Conservation (phyloP, 92 coral and sea anemone species). For the Umimayanthus kanabou region DNA sequence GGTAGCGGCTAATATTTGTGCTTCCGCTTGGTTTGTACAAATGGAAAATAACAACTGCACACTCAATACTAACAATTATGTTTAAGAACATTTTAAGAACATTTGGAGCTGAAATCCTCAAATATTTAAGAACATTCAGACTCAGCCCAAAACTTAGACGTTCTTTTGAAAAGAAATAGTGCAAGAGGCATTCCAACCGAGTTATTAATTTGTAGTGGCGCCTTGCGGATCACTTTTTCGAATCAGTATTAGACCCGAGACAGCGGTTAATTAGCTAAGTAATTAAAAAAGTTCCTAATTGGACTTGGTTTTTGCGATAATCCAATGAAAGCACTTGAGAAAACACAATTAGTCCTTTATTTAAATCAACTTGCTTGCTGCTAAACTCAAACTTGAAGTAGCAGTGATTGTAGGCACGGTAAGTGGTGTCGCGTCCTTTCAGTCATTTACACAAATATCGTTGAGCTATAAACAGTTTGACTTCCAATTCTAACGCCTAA, state of each 20-base stretch:
- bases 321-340: conserved; percentile 1
- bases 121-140: too few relatives aligned
- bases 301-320: conserved; percentile 4
- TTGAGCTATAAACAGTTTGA: too few relatives aligned
- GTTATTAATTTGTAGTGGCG: too few relatives aligned
- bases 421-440: background rate
- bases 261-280: background rate
- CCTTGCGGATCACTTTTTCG: background rate
- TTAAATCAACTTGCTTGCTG: background rate
- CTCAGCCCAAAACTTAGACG: too few relatives aligned
- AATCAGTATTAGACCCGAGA: background rate
- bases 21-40: too few relatives aligned
- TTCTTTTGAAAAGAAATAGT: too few relatives aligned
- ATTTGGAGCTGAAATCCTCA: too few relatives aligned
- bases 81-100: too few relatives aligned
- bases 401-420: background rate
- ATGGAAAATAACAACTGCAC: too few relatives aligned
- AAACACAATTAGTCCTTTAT: background rate
- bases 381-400: background rate
- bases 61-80: too few relatives aligned
- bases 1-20: too few relatives aligned
- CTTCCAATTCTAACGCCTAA: background rate
- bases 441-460: too few relatives aligned
- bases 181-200: background rate
- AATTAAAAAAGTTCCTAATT: background rate